Base-by-base conservation (phyloP, 2,113 vertebrate genomes). In the Clarias batrachus region DNA sequence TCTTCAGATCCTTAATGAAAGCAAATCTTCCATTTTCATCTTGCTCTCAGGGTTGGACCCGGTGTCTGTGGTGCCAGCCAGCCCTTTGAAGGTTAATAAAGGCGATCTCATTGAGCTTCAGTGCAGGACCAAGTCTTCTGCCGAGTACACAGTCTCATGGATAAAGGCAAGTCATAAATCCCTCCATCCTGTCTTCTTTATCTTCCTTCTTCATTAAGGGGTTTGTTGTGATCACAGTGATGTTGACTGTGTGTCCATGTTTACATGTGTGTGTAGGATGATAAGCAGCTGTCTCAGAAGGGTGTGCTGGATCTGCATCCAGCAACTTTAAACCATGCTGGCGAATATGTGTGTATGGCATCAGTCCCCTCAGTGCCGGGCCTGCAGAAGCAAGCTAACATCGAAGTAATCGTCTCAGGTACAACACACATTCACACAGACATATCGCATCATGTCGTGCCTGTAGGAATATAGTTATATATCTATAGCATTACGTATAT, bases 361-460 rank as follows among this genome's bases (percentile, higher is more conserved):
- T 92, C 91, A 0, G 92, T 95, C 60, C 93, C 94, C 33, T 90
- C 89, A 0, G 93, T 97, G 25, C 94, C 95, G 0, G 94, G 96
- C 37, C 93, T 97, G 13, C 91, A 82, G 0, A 90, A 90, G 30
- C 82, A 91, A 9, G 88, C 88, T 59, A 92, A 85, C 5, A 86
- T 97, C 84, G 93, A 85, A 86, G 90, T 98, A 85, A 89, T 90
- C 4, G 95, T 98, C 37, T 91, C 92, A 95, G 97, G 97, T 98
- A 85, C 13, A 62, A 63, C 60, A 57, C 17, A 82, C 73, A 83
- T 37, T 66, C 54, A 76, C n/a, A 70, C 57, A 87, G 3, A 41
- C 13, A 71, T 7, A 71, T 8, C 63, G 27, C n/a, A 13, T 62
- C 21, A 25, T 63, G 23, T 30, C 17, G 13, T 27, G 5, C 27